phyloP scores from a whole-genome alignment of 2,797 vertebrate genomes.

The Syncerus caffer region DNA sequence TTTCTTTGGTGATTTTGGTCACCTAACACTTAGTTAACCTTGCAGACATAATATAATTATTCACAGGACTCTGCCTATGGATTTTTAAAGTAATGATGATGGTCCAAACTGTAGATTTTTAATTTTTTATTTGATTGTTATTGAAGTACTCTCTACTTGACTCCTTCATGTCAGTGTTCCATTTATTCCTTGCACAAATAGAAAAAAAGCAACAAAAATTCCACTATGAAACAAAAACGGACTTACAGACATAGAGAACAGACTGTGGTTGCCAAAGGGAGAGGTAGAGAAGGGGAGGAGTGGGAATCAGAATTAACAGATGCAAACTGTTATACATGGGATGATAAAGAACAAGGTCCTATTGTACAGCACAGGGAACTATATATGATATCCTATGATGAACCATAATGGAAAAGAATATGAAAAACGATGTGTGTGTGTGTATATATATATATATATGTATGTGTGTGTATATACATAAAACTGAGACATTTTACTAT shows the following conservation, averaged over 20 bases:
- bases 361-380: neutral
- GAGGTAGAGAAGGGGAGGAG: neutral
- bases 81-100: neutral
- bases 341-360: neutral
- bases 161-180: neutral
- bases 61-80: slow-evolving; percentile 17
- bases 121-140: neutral
- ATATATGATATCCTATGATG: neutral
- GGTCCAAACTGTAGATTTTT: neutral
- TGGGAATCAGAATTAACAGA: neutral
- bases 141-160: neutral
- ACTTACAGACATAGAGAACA: neutral
- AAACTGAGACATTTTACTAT: neutral
- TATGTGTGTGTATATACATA: neutral
- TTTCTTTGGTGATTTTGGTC: slow-evolving; percentile 28
- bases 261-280: neutral
- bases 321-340: neutral
- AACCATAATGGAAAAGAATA: neutral
- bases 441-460: fast-evolving
- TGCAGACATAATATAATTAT: slow-evolving; percentile 52
- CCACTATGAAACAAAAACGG: neutral
- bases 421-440: neutral
- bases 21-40: slow-evolving; percentile 65
- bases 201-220: slow-evolving; percentile 19
- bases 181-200: neutral